These are phyloP conservation scores for Cactoblastis cactorum DNA, from an alignment of 2,888 invertebrate genomes.

Conservation along the genomic window DNA sequence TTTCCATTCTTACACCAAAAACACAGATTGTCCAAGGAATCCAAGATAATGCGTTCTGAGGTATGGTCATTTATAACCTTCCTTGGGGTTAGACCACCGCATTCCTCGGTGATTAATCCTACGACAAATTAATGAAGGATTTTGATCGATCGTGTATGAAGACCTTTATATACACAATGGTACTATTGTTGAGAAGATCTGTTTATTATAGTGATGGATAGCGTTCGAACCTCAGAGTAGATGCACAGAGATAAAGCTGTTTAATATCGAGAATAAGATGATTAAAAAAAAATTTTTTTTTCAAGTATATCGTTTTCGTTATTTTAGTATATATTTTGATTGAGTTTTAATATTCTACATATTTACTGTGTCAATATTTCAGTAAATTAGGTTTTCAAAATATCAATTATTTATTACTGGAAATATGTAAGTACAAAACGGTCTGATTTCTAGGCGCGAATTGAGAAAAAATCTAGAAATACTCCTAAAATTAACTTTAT, in stretches of 20 bases:
- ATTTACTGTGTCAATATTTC: too few species aligned
- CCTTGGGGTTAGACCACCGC: slow-evolving; percentile 17
- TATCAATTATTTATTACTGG: too few species aligned
- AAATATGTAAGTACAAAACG: too few species aligned
- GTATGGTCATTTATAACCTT: slow-evolving; percentile 38
- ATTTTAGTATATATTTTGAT: too few species aligned
- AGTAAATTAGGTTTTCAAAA: too few species aligned
- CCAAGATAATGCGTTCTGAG: slow-evolving; percentile 47
- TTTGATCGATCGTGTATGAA: slow-evolving; percentile 14
- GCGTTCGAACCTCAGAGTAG: background rate
- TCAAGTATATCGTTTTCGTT: too few species aligned
- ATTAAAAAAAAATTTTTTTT: too few species aligned
- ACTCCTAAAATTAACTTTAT: too few species aligned
- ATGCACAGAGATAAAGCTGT: background rate
- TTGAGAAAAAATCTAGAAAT: too few species aligned
- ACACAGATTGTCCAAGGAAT: slow-evolving; percentile 49
- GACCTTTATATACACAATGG: slow-evolving; percentile 7
- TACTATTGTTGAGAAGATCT: slow-evolving; percentile 5
- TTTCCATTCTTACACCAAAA: slow-evolving; percentile 22
- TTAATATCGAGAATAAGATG: too few species aligned
- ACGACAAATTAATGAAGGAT: slow-evolving; percentile 14
- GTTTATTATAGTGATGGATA: slow-evolving; percentile 11
- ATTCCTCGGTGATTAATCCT: slow-evolving; percentile 8
- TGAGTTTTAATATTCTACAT: too few species aligned
- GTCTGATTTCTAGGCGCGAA: too few species aligned